A percentile compares a stretch with the other conserved stretches of the same genome.
phyloP scores from a whole-genome alignment of 2,888 invertebrate species.

The Caradrina kadenii region DNA sequence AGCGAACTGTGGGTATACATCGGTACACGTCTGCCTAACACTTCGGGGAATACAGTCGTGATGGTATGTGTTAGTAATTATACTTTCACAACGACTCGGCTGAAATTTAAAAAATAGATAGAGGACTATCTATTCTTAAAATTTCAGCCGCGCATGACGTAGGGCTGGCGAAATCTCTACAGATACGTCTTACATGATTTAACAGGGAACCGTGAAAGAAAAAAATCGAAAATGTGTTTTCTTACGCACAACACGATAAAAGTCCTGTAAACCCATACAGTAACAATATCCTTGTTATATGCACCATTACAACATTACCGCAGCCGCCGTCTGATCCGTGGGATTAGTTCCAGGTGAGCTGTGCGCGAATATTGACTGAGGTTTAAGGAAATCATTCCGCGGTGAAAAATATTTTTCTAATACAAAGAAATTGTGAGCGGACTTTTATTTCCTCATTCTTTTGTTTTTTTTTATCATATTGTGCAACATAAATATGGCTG shows the following conservation, averaged over 20 bases:
- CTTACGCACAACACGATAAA: conserved; percentile 23
- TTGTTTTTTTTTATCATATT: too few species aligned
- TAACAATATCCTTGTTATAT: conserved; percentile 59
- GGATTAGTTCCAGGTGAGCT: conserved; percentile 64
- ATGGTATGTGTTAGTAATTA: too few species aligned
- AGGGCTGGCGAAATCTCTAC: too few species aligned
- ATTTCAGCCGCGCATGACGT: neutral
- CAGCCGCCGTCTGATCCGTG: conserved; percentile 35
- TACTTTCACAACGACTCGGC: too few species aligned
- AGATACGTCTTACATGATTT: neutral
- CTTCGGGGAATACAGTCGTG: too few species aligned
- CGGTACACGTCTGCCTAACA: too few species aligned
- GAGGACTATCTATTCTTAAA: neutral
- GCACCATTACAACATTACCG: conserved; percentile 62
- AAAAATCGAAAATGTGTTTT: neutral
- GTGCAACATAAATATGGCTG: too few species aligned
- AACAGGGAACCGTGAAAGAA: neutral
- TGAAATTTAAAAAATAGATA: too few species aligned
- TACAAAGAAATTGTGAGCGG: neutral
- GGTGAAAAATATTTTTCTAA: conserved; percentile 16
- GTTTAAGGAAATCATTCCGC: conserved; percentile 31
- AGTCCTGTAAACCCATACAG: conserved; percentile 40
- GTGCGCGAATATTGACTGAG: conserved; percentile 61
- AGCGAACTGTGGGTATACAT: too few species aligned
- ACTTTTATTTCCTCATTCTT: too few species aligned